These are phyloP conservation scores for Danaus plexippus DNA, from an alignment of 1,140 invertebrate species.

Conservation along the genomic window DNA sequence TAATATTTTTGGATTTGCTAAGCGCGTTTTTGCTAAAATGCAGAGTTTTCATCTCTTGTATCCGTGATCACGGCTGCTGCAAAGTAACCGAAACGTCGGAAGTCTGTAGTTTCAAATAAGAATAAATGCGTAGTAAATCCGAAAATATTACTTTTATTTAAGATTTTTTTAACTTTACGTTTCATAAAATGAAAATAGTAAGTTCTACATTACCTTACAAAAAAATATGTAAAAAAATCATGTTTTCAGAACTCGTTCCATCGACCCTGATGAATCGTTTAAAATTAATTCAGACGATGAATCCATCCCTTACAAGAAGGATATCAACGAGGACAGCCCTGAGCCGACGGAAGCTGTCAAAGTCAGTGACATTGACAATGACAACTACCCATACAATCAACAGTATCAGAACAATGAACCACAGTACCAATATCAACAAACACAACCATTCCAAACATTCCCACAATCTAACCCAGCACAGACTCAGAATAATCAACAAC, in stretches of 20 bases:
- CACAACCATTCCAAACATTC: conserved; percentile 18
- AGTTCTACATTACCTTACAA: too few species aligned
- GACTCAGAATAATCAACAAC: conserved; percentile 3
- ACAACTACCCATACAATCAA: conserved; percentile 29
- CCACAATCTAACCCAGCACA: conserved; percentile 15
- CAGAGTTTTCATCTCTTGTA: too few species aligned
- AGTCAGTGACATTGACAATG: conserved; percentile 26
- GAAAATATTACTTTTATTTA: too few species aligned
- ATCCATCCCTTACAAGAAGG: conserved; percentile 64
- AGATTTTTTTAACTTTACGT: too few species aligned
- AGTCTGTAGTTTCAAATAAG: too few species aligned
- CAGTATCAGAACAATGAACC: conserved; percentile 15
- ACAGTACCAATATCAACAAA: conserved; percentile 1
- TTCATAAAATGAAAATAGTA: too few species aligned
- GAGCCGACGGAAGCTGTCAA: conserved; percentile 45
- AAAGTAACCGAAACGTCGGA: too few species aligned
- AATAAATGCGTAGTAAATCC: too few species aligned
- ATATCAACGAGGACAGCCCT: conserved; percentile 50
- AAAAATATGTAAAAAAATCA: not conserved
- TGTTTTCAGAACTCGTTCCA: conserved; percentile 39
- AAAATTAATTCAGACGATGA: conserved; percentile 61
- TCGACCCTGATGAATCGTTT: conserved; percentile 57
- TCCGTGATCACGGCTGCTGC: too few species aligned
- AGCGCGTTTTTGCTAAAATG: too few species aligned
- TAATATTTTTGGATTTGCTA: too few species aligned